phyloP scores from a whole-genome alignment of 2,888 invertebrate genomes.

The Lycia hirtaria region DNA sequence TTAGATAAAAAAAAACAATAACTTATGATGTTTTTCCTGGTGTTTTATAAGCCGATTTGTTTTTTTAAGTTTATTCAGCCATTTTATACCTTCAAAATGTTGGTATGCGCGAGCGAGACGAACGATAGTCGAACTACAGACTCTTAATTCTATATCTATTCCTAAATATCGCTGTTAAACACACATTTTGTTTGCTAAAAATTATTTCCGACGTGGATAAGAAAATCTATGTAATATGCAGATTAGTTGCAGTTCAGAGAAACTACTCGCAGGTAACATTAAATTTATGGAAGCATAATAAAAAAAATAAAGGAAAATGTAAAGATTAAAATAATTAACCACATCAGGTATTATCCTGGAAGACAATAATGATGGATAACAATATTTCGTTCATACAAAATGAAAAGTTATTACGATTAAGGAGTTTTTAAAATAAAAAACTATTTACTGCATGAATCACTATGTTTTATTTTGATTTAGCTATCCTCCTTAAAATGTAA shows the following conservation, averaged over 20 bases:
- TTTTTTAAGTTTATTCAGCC: no score
- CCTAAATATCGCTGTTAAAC: no score
- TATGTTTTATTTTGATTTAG: conserved; percentile 56
- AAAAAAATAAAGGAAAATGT: conserved; percentile 49
- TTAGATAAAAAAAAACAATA: no score
- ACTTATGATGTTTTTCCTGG: no score
- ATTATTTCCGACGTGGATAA: not conserved
- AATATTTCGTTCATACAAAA: conserved; percentile 74
- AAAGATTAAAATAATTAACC: conserved; percentile 56
- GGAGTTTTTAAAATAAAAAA: conserved; percentile 81
- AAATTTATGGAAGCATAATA: conserved; percentile 17
- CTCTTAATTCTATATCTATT: not conserved
- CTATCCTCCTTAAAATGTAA: no score
- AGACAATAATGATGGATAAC: conserved; percentile 82
- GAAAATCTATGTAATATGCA: no score
- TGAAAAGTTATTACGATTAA: conserved; percentile 71
- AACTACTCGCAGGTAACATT: conserved; percentile 8
- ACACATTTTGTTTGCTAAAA: not conserved
- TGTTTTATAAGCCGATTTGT: no score
- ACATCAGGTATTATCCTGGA: conserved; percentile 78
- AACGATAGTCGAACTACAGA: not conserved
- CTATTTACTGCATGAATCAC: conserved; percentile 78
- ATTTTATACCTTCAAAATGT: no score
- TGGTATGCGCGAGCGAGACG: no score
- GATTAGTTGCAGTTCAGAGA: conserved; percentile 14